phyloP scores from a whole-genome alignment of 2,888 invertebrate species.

The Adela reaumurella region DNA sequence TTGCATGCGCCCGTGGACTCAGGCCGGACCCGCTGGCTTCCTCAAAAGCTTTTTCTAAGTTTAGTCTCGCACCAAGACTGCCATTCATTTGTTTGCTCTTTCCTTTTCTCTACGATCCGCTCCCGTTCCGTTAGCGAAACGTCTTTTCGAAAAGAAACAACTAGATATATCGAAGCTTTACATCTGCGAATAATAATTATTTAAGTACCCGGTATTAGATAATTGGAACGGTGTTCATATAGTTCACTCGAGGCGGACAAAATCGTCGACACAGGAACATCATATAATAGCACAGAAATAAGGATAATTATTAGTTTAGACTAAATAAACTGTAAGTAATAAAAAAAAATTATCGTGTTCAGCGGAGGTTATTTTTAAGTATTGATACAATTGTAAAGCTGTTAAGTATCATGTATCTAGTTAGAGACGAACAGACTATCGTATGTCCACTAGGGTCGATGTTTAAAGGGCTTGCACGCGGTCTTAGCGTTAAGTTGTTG shows the following conservation, averaged over 20 bases:
- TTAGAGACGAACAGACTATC: constrained; percentile 26
- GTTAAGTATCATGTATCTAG: constrained; percentile 37
- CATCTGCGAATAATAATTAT: constrained; percentile 33
- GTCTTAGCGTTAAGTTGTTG: constrained; percentile 42
- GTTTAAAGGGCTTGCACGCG: constrained; percentile 46
- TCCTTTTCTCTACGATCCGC: constrained; percentile 23
- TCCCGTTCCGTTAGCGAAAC: constrained; percentile 27
- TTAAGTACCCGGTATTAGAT: constrained; percentile 32
- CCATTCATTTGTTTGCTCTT: constrained; percentile 45
- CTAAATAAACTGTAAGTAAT: constrained; percentile 38
- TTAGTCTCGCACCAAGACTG: constrained; percentile 53
- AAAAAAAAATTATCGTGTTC: constrained; percentile 45
- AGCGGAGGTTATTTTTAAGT: constrained; percentile 51
- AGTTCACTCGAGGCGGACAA: constrained; percentile 17
- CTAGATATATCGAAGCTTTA: constrained; percentile 29
- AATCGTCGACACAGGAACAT: constrained; percentile 10
- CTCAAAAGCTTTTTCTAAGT: constrained; percentile 92
- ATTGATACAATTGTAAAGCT: constrained; percentile 46
- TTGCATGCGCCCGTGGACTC: constrained; percentile 23
- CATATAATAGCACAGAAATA: constrained; percentile 43
- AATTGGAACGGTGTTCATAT: constrained; percentile 43
- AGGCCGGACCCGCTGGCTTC: constrained; percentile 93
- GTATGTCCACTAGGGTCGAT: constrained; percentile 48
- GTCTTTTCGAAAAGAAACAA: not conserved
- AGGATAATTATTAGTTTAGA: constrained; percentile 45